Evolutionary conservation across 2,888 invertebrate genomes (phyloP), one percentile per base, ranked within the genome.

Genomic region (Hirtodrosophila confusa): DNA sequence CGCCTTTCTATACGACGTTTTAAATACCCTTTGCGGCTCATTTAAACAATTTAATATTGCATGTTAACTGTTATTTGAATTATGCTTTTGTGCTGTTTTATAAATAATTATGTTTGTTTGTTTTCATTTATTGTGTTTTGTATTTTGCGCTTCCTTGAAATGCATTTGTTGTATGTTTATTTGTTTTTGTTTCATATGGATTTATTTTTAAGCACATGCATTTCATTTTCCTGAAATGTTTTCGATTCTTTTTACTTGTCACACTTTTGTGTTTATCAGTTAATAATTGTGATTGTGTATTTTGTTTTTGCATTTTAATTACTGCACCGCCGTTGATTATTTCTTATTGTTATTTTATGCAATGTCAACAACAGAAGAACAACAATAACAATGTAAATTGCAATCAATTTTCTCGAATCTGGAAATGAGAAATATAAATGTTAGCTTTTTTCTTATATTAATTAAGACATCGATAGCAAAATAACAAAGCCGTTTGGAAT

Each of bases 101-200:
- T 58, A 35, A 39, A 56, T 69, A 47, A 45, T 58, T 39, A 49
- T 24, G 12, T 51, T 49, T 27, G 27, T 60, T 24, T 48, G 27
- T 27, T 27, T 43, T 55, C 50, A 29, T 55, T 39, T 12, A 17
- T 17, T 17, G 17, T 17, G 43, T 37, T 64, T 53, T 67, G 56
- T 60, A 66, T 64, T 75, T 70, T 67, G 63, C 55, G 72, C 69
- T 77, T 85, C 74, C 79, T 73, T 69, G 54, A 73, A 76, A 63
- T 66, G 29, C 45, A 63, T 70, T 68, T 45, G 51, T 40, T 67
- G 40, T 55, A 58, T 64, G 44, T 64, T 57, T 69, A 44, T 71
- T 58, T 58, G 17, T 17, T 17, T 17, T 17, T 17, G 17, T 17
- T 55, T 47, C 24, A 27, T 27, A 31, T 63, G 41, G 68, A 62